Percentiles rank a stretch among this genome's conserved stretches.
These are phyloP conservation scores for Choloepus hoffmanni DNA, from an alignment of 2,113 vertebrate species.

Conservation along the genomic window DNA sequence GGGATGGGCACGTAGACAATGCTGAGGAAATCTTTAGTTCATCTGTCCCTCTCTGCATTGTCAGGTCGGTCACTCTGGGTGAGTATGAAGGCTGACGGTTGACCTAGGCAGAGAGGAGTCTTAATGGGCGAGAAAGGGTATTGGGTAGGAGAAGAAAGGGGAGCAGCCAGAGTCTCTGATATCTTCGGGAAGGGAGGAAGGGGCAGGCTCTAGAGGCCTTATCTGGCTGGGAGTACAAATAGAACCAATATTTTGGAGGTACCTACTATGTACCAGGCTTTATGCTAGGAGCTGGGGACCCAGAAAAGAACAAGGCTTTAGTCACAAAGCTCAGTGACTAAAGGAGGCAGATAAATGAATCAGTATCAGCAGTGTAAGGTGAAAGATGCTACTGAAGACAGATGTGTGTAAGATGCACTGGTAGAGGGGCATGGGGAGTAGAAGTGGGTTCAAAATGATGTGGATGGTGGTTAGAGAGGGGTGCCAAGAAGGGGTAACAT, in stretches of 20 bases:
- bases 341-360: neutral
- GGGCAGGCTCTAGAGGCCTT: neutral
- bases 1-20: neutral
- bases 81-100: neutral
- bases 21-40: neutral
- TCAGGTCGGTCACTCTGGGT: neutral
- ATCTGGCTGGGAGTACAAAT: neutral
- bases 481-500: neutral
- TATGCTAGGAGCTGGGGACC: neutral
- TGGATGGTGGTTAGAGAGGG: neutral
- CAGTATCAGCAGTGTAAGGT: fast-evolving
- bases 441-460: neutral
- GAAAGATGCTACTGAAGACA: neutral
- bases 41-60: too few species aligned
- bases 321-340: neutral
- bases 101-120: neutral
- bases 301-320: neutral
- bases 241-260: neutral
- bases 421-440: neutral
- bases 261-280: too few species aligned
- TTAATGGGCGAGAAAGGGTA: neutral
- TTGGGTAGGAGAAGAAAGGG: neutral
- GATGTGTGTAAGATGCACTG: neutral
- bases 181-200: neutral
- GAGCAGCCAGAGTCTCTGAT: neutral